phyloP scores from a whole-genome alignment of 2,113 vertebrate genomes.

The Pituophis catenifer region DNA sequence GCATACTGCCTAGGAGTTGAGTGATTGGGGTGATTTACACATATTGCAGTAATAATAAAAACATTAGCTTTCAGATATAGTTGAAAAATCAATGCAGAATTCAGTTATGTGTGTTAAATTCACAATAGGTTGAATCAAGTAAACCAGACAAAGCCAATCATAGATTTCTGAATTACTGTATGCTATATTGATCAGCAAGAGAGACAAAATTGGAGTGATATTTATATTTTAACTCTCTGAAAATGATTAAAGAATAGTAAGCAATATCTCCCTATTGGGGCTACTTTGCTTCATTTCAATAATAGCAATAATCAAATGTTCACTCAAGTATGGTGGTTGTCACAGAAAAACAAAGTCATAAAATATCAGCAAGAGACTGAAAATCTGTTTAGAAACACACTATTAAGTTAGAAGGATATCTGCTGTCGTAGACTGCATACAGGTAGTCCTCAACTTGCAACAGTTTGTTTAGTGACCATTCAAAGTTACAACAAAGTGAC shows the following conservation, averaged over 20 bases:
- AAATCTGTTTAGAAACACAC: conserved; percentile 48
- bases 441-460: background rate
- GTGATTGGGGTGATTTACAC: background rate
- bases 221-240: conserved; percentile 47
- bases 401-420: conserved; percentile 36
- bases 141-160: conserved; percentile 11
- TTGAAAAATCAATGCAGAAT: conserved; percentile 1
- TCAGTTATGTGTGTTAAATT: conserved; percentile 24
- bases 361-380: conserved; percentile 39
- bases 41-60: conserved; percentile 35
- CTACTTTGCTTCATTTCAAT: conserved; percentile 29
- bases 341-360: background rate
- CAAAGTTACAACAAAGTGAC: background rate
- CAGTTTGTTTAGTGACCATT: background rate
- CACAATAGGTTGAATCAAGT: conserved; percentile 19
- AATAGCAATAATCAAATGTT: conserved; percentile 48
- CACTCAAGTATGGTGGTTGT: background rate
- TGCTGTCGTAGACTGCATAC: conserved; percentile 17
- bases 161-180: conserved; percentile 26
- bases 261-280: conserved; percentile 37
- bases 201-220: conserved; percentile 31
- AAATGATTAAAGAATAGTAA: conserved; percentile 51
- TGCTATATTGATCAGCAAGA: conserved; percentile 45
- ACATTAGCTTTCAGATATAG: background rate
- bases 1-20: background rate